Evolutionary conservation across 1,140 invertebrate genomes (phyloP).

Genomic region (Camponotus floridanus): DNA sequence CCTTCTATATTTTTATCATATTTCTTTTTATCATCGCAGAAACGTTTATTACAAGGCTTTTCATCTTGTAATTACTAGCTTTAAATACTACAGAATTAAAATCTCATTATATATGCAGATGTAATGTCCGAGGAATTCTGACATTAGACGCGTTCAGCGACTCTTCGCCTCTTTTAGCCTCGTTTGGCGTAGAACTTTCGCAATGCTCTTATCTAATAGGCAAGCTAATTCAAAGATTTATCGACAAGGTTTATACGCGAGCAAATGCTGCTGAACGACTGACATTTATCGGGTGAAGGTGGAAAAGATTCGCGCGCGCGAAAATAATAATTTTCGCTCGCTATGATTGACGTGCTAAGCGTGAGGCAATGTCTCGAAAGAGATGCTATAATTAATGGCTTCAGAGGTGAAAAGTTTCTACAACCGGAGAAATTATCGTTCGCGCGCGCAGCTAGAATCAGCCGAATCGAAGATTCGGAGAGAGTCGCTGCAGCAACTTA

Average conservation of each 20-base stretch:
- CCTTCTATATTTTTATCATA: background rate
- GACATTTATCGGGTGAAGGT: conserved; percentile 71
- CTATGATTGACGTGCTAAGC: conserved; percentile 27
- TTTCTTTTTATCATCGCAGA: background rate
- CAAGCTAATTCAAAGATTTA: conserved; percentile 67
- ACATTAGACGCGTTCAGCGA: conserved; percentile 18
- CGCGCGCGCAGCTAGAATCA: background rate
- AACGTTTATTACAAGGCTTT: conserved; percentile 2
- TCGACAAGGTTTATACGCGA: conserved; percentile 50
- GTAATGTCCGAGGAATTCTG: conserved; percentile 51
- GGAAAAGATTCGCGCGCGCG: conserved; percentile 38
- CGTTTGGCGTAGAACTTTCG: conserved; percentile 44
- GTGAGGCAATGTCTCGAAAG: conserved; percentile 59
- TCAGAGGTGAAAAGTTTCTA: conserved; percentile 22
- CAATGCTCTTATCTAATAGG: conserved; percentile 56
- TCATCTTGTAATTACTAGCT: background rate
- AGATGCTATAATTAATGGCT: conserved; percentile 70
- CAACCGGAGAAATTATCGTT: conserved; percentile 33
- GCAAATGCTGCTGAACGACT: conserved; percentile 64
- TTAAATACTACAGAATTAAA: conserved; percentile 3
- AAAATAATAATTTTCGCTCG: conserved; percentile 45
- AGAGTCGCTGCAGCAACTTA: background rate
- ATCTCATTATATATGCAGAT: background rate
- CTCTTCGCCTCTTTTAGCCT: conserved; percentile 16
- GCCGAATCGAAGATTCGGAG: background rate